Evolutionary conservation across 2,888 invertebrate species (phyloP).

Genomic region (Steinernema scapterisci): DNA sequence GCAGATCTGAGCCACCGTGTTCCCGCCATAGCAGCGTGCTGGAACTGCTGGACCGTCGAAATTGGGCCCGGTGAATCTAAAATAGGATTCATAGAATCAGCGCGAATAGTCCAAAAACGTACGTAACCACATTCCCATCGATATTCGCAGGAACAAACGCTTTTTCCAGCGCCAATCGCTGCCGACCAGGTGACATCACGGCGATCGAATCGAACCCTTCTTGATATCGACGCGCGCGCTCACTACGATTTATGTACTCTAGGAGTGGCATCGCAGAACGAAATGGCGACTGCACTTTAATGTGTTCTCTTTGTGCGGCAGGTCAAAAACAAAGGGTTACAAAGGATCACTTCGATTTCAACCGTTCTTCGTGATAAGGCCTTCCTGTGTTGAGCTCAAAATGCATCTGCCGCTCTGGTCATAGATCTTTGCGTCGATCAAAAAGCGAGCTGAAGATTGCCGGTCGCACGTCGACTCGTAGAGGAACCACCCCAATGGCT

Average conservation of each 20-base stretch:
- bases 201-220: background rate
- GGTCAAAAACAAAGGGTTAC: too few relatives aligned
- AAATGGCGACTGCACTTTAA: background rate
- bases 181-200: background rate
- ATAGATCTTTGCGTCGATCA: background rate
- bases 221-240: background rate
- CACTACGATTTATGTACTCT: background rate
- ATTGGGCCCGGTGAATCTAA: conserved; percentile 1
- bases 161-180: background rate
- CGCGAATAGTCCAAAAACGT: background rate
- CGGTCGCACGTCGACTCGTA: background rate
- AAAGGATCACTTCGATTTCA: too few relatives aligned
- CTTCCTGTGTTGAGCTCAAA: too few relatives aligned
- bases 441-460: background rate
- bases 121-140: conserved; percentile 21
- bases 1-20: background rate
- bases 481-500: background rate
- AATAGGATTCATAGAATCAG: background rate
- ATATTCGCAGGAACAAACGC: background rate
- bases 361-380: too few relatives aligned
- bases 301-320: background rate
- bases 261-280: background rate
- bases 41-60: conserved; percentile 1
- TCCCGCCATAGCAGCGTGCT: background rate
- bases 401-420: background rate